phyloP scores from a whole-genome alignment of 2,113 vertebrate genomes.

The Corythornis madagascariensis region DNA sequence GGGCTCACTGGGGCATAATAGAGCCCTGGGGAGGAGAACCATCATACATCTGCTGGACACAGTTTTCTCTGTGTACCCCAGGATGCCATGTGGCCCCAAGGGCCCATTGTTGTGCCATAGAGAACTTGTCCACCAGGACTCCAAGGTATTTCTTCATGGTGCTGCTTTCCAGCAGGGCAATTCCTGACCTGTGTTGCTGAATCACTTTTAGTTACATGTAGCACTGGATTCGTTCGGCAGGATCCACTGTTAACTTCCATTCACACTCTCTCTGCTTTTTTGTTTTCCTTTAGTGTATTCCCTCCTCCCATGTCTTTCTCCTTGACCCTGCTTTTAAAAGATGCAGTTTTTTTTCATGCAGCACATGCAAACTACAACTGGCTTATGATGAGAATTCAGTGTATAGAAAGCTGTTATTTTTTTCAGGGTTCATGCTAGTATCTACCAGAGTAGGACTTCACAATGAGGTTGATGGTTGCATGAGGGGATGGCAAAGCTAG shows the following conservation, averaged over 20 bases:
- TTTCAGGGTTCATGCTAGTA: neutral
- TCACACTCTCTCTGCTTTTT: neutral
- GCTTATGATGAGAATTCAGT: neutral
- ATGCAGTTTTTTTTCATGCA: neutral
- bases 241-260: neutral
- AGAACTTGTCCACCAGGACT: too few relatives aligned
- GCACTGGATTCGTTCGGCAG: neutral
- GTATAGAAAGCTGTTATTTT: neutral
- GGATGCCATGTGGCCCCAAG: too few relatives aligned
- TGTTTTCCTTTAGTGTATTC: neutral
- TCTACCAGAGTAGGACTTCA: neutral
- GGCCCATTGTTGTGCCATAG: too few relatives aligned
- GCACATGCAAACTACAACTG: neutral
- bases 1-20: too few relatives aligned
- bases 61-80: too few relatives aligned
- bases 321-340: neutral
- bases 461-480: neutral
- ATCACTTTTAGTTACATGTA: neutral
- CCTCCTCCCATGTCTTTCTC: neutral
- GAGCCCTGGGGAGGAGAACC: too few relatives aligned
- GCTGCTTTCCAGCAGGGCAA: too few relatives aligned
- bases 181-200: too few relatives aligned
- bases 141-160: too few relatives aligned
- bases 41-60: too few relatives aligned
- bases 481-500: neutral